These are phyloP conservation scores for Mormyrus hasselquistii DNA, from an alignment of 2,797 vertebrate genomes.

Conservation along the genomic window DNA sequence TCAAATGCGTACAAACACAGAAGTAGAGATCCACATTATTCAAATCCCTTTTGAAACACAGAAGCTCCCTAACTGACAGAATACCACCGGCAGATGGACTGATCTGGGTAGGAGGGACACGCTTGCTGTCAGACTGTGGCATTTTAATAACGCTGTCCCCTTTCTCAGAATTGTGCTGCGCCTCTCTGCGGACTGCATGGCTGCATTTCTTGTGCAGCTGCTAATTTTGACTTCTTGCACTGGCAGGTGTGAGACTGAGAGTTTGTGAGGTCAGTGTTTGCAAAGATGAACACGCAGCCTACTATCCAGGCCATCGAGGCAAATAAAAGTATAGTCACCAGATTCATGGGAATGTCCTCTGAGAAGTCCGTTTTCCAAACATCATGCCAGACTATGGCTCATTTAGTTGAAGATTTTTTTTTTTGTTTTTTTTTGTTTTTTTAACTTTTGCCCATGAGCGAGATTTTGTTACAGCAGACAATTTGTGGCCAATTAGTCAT, in stretches of 20 bases:
- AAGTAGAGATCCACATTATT: not conserved
- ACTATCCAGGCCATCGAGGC: not conserved
- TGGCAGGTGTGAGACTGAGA: not conserved
- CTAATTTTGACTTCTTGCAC: not conserved
- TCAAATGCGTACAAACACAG: not conserved
- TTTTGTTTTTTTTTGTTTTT: not conserved
- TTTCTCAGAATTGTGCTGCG: not conserved
- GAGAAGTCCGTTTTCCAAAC: not conserved
- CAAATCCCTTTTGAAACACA: not conserved
- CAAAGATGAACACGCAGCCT: not conserved
- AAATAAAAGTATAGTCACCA: not conserved
- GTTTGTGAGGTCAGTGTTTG: not conserved
- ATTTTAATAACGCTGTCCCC: not conserved
- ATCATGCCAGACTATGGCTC: not conserved
- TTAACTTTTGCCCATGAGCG: not conserved
- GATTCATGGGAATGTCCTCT: not conserved
- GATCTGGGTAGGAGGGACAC: not conserved
- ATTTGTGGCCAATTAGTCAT: not conserved
- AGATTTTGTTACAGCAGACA: not conserved
- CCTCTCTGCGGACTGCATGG: not conserved
- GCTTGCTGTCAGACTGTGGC: not conserved
- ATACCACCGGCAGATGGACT: not conserved
- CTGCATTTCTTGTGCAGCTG: not conserved
- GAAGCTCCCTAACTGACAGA: not conserved
- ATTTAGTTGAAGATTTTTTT: not conserved